Percentiles rank a stretch among this genome's conserved stretches.
These are phyloP conservation scores for Proctacanthus coquilletti DNA, from an alignment of 1,140 invertebrate species.

Conservation along the genomic window DNA sequence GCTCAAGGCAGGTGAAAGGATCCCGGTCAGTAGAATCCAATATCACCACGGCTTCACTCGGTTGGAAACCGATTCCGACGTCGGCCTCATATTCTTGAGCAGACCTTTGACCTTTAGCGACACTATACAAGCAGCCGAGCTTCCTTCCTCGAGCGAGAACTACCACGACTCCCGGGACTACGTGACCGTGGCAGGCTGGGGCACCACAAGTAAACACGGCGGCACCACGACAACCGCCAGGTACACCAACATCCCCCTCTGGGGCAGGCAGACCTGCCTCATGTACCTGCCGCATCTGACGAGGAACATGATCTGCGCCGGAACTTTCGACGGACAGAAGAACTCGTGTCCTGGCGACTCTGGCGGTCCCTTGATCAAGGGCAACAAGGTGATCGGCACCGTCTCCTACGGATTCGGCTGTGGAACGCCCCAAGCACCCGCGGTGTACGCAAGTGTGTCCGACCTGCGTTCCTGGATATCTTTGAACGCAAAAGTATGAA, in stretches of 20 bases:
- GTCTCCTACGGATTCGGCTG: slow-evolving; percentile 51
- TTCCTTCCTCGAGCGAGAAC: too few species aligned
- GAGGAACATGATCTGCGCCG: slow-evolving; percentile 35
- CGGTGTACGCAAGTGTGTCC: slow-evolving; percentile 43
- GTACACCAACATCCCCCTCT: slow-evolving; percentile 23
- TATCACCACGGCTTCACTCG: slow-evolving; percentile 23
- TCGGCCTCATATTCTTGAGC: too few species aligned
- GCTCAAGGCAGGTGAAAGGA: slow-evolving; percentile 11
- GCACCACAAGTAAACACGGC: slow-evolving; percentile 25
- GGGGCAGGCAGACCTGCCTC: slow-evolving; percentile 24
- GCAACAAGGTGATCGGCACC: slow-evolving; percentile 34
- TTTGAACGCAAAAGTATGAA: too few species aligned
- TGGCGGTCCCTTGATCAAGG: slow-evolving; percentile 32
- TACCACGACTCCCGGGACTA: too few species aligned
- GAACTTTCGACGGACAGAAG: slow-evolving; percentile 25
- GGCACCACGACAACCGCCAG: too few species aligned
- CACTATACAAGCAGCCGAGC: too few species aligned
- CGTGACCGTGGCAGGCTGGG: too few species aligned
- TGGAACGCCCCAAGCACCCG: slow-evolving; percentile 36
- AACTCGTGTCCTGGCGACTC: slow-evolving; percentile 32
- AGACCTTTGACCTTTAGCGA: too few species aligned
- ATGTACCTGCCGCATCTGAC: too few species aligned
- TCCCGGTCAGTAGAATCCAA: slow-evolving; percentile 6
- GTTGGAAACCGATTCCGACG: slow-evolving; percentile 20
- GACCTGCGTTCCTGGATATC: slow-evolving; percentile 25